These are phyloP conservation scores for Bhutanitis thaidina DNA, from an alignment of 2,888 invertebrate species.

Conservation along the genomic window DNA sequence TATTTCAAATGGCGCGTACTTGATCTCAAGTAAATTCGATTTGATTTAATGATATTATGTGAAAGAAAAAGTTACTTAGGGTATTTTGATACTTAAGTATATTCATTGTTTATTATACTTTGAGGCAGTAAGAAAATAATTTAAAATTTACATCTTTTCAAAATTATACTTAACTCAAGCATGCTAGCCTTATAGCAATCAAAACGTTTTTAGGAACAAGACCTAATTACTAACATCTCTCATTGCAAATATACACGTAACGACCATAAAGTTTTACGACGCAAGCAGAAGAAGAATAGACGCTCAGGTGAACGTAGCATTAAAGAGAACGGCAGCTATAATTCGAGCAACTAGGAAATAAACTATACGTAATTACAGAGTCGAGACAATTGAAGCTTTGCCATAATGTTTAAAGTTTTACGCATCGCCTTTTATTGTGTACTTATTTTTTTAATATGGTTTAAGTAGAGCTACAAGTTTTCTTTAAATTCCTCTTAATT, in stretches of 20 bases:
- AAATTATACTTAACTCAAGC: no score
- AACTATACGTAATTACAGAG: slow-evolving; percentile 12
- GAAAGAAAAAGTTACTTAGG: no score
- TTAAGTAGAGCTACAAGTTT: background rate
- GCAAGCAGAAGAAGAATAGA: slow-evolving; percentile 1
- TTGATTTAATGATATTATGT: background rate
- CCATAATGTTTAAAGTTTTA: background rate
- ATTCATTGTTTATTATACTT: no score
- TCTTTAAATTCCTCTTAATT: no score
- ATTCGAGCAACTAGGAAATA: slow-evolving; percentile 14
- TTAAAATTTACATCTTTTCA: no score
- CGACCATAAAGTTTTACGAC: slow-evolving; percentile 12
- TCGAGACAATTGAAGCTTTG: slow-evolving; percentile 2
- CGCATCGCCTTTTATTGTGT: background rate
- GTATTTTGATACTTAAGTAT: no score
- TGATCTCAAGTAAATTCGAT: background rate
- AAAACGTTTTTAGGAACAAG: no score
- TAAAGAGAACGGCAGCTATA: slow-evolving; percentile 4
- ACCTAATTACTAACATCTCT: no score
- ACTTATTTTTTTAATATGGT: background rate
- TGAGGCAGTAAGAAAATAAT: no score
- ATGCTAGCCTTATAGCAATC: no score
- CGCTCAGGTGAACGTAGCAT: background rate
- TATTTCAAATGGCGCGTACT: background rate
- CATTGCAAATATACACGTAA: background rate